Evolutionary conservation across 2,888 invertebrate genomes (phyloP).

Genomic region (Oscheius sp.): DNA sequence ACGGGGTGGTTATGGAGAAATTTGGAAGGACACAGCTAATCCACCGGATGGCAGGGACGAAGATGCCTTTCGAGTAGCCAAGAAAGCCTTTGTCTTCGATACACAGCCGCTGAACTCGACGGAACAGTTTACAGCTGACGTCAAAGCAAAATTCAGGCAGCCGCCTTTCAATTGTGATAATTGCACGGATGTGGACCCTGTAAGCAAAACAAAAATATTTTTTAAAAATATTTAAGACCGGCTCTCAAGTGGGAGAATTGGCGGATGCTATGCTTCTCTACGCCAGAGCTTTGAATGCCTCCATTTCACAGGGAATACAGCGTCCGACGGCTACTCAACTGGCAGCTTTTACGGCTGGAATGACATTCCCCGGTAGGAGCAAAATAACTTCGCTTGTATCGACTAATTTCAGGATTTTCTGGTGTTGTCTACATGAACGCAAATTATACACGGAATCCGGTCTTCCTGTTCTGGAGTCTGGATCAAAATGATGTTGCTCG

Average conservation of each 20-base stretch:
- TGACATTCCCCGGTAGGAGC: constrained; percentile 14
- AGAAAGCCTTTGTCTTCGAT: constrained; percentile 38
- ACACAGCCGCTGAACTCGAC: constrained; percentile 46
- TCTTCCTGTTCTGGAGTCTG: constrained; percentile 11
- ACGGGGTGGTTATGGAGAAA: constrained; percentile 41
- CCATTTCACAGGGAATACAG: constrained; percentile 9
- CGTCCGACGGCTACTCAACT: constrained; percentile 21
- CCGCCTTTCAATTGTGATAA: constrained; percentile 50
- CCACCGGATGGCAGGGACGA: constrained; percentile 45
- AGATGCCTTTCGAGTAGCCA: constrained; percentile 41
- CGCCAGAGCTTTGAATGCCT: constrained; percentile 23
- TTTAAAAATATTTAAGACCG: constrained; percentile 25
- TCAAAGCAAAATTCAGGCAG: constrained; percentile 36
- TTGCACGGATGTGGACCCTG: constrained; percentile 46
- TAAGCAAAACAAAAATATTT: no score
- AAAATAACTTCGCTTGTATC: not conserved
- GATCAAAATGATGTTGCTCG: constrained; percentile 3
- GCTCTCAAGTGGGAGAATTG: constrained; percentile 25
- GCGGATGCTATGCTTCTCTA: constrained; percentile 34
- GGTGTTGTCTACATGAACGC: constrained; percentile 28
- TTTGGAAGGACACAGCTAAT: constrained; percentile 43
- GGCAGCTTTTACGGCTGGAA: not conserved
- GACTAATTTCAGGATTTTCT: constrained; percentile 24
- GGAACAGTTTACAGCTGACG: constrained; percentile 39
- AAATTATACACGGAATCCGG: constrained; percentile 11